A percentile compares a stretch with the other conserved stretches of the same genome.
phyloP scores from a whole-genome alignment of 2,888 invertebrate species.

The Drosophila aldrichi region DNA sequence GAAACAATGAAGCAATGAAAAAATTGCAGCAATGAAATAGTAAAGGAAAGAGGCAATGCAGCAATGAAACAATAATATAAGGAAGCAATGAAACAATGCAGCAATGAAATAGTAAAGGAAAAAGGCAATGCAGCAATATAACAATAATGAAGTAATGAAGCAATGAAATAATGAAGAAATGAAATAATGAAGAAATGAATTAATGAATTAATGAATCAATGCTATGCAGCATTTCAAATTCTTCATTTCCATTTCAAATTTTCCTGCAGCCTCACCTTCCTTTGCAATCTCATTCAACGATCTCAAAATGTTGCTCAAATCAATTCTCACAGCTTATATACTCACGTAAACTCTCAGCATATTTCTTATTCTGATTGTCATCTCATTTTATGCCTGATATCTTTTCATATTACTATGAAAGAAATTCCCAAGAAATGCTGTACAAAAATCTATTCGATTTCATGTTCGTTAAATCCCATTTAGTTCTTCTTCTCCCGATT shows the following conservation, averaged over 20 bases:
- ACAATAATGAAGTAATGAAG: background rate
- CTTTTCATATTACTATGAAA: background rate
- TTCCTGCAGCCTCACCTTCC: background rate
- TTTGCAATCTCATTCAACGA: background rate
- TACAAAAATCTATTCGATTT: background rate
- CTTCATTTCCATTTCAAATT: background rate
- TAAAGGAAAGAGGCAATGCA: background rate
- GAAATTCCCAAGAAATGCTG: background rate
- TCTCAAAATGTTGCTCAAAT: too few species aligned
- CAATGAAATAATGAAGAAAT: background rate
- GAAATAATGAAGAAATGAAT: too few species aligned
- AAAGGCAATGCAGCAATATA: background rate
- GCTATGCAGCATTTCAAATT: too few species aligned
- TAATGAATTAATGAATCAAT: too few species aligned
- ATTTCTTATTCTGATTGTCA: background rate
- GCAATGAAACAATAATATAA: too few species aligned
- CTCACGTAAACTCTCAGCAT: background rate
- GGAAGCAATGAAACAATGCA: background rate
- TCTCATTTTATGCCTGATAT: background rate
- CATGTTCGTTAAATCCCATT: background rate
- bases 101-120: background rate
- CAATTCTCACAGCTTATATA: background rate
- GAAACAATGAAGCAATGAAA: too few species aligned
- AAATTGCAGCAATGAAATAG: background rate
- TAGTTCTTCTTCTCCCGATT: too few species aligned